A percentile compares a stretch with the other conserved stretches of the same genome.
Conservation (phyloP, 2,113 vertebrate species). For the Mesembrinibis cayennensis region DNA sequence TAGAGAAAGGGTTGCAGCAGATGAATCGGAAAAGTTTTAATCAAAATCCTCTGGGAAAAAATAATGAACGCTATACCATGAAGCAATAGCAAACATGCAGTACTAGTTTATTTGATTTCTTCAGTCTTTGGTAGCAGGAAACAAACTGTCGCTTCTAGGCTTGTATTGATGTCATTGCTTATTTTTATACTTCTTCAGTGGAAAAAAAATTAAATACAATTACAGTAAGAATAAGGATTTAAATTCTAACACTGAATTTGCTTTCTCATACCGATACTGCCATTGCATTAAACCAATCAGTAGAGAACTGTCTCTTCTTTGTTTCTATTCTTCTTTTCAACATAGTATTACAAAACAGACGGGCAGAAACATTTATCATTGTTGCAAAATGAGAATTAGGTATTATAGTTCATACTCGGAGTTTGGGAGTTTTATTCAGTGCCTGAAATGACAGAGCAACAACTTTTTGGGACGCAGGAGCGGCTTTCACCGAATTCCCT, state of each 20-base stretch:
- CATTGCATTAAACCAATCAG: background rate
- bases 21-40: background rate
- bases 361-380: background rate
- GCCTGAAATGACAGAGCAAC: background rate
- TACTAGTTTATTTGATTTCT: background rate
- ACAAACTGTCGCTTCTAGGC: background rate
- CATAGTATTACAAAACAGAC: rapidly evolving
- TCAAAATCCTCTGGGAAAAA: background rate
- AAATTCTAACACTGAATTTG: background rate
- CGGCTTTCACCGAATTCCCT: background rate
- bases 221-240: background rate
- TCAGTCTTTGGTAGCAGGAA: background rate
- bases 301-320: rapidly evolving
- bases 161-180: background rate
- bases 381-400: rapidly evolving
- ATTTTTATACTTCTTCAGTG: background rate
- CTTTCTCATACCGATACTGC: rapidly evolving
- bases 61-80: rapidly evolving
- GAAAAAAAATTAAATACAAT: background rate
- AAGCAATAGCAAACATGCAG: background rate
- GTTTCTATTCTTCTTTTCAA: background rate
- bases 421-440: background rate
- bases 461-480: rapidly evolving
- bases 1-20: background rate
- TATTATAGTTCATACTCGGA: rapidly evolving